Conservation (phyloP, 2,797 vertebrate species). For the Psittacula derbiana region DNA sequence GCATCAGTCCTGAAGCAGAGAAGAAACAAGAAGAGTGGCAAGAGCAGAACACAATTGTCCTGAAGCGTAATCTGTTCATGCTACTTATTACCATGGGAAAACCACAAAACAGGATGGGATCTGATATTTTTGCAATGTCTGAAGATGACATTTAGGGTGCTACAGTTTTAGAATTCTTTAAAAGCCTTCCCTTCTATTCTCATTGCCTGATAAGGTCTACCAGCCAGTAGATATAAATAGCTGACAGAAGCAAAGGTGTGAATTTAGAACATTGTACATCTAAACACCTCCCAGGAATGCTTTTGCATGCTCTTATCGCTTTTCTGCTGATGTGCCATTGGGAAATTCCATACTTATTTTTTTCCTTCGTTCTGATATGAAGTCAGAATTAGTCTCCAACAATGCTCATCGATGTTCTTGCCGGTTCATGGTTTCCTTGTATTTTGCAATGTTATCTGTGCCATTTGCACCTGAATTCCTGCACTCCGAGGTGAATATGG, state of each 20-base stretch:
- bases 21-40: neutral
- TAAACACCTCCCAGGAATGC: neutral
- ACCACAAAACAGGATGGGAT: neutral
- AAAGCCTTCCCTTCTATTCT: neutral
- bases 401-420: neutral
- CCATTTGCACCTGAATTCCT: neutral
- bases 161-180: neutral
- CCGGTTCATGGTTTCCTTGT: neutral
- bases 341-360: neutral
- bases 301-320: neutral
- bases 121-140: neutral
- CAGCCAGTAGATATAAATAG: neutral
- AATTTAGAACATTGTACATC: neutral
- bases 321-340: neutral
- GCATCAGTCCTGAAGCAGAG: neutral
- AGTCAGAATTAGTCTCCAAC: neutral
- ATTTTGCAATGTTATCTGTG: accelerated
- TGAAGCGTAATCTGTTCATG: neutral
- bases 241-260: neutral
- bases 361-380: neutral
- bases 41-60: neutral
- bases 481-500: neutral
- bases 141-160: neutral
- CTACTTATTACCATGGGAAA: neutral
- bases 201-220: neutral